These are phyloP conservation scores for Malacoraja senta DNA, from an alignment of 2,797 vertebrate species.

Conservation along the genomic window DNA sequence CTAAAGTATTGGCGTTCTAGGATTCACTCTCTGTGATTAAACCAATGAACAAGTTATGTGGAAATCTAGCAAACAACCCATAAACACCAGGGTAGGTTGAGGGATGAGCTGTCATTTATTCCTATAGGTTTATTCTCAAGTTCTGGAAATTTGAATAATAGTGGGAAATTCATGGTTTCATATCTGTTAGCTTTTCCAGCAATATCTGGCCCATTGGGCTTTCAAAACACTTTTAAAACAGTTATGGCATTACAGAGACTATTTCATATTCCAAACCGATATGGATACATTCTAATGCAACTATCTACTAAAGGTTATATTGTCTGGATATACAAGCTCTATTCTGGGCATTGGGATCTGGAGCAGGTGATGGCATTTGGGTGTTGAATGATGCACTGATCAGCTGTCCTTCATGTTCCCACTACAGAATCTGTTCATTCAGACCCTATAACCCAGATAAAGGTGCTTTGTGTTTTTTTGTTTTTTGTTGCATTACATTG, in stretches of 20 bases:
- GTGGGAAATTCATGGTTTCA: too few species aligned
- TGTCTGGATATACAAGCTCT: conserved; percentile 6
- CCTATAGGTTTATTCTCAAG: background rate
- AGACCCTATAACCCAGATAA: conserved; percentile 8
- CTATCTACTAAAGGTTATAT: conserved; percentile 31
- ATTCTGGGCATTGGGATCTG: background rate
- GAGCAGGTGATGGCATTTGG: background rate
- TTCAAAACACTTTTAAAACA: background rate
- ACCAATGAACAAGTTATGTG: background rate
- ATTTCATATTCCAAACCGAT: background rate
- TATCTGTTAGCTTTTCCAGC: background rate
- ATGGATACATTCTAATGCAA: conserved; percentile 16
- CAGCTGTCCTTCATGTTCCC: background rate
- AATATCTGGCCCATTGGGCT: background rate
- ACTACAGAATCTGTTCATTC: conserved; percentile 22
- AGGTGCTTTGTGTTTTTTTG: conserved; percentile 20
- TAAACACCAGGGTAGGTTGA: background rate
- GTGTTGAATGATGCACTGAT: background rate
- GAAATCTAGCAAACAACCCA: background rate
- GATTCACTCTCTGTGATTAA: background rate
- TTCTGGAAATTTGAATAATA: background rate
- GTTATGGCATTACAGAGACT: background rate
- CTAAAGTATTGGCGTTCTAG: background rate
- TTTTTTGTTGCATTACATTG: background rate
- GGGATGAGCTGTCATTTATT: background rate